Conservation (phyloP, 2,797 vertebrate genomes). For the Telmatherina bonti region DNA sequence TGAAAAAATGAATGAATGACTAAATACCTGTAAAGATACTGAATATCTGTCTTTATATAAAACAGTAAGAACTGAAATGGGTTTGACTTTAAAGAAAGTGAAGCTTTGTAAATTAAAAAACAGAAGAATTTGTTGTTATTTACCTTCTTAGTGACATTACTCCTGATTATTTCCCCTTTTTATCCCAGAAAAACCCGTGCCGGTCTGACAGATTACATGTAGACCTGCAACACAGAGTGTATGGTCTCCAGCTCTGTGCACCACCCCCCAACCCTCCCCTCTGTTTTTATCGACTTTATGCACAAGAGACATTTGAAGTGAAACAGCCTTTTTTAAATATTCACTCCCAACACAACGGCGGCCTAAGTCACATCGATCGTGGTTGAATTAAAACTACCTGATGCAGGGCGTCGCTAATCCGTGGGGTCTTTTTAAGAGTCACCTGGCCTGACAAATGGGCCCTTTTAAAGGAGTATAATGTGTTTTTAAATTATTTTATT, state of each 20-base stretch:
- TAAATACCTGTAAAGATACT: too few species aligned
- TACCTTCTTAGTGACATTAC: slow-evolving; percentile 1
- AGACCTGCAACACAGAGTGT: slow-evolving; percentile 32
- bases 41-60: neutral
- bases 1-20: too few species aligned
- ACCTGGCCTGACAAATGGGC: slow-evolving; percentile 98
- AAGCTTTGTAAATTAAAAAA: neutral
- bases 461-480: slow-evolving; percentile 97
- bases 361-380: slow-evolving; percentile 85
- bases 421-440: slow-evolving; percentile 96
- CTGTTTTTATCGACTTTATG: slow-evolving; percentile 75
- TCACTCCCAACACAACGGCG: slow-evolving; percentile 78
- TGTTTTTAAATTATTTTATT: slow-evolving; percentile 99
- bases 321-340: slow-evolving; percentile 83
- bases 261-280: slow-evolving; percentile 27
- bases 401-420: slow-evolving; percentile 88
- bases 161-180: slow-evolving; percentile 34
- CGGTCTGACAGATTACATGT: slow-evolving; percentile 40
- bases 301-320: slow-evolving; percentile 77
- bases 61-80: neutral
- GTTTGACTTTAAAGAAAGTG: too few species aligned
- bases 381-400: slow-evolving; percentile 91
- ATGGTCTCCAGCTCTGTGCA: slow-evolving; percentile 43
- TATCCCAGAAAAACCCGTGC: slow-evolving; percentile 25
- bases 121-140: neutral